Conservation (phyloP, 2,113 vertebrate genomes). For the Ageneiosus marmoratus region DNA sequence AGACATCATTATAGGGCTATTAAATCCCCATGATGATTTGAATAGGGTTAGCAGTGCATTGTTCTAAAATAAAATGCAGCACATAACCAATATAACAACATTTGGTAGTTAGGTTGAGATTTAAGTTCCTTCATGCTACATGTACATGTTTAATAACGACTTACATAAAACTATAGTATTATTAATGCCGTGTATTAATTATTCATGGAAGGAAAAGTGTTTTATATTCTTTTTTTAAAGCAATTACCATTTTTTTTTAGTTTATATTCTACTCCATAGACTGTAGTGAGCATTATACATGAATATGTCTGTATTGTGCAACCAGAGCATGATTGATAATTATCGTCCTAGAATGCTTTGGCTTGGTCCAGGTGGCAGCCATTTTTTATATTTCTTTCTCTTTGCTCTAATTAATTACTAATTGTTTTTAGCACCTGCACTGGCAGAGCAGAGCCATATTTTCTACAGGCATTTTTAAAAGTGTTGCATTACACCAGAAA, state of each 20-base stretch:
- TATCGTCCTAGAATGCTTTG: slow-evolving; percentile 65
- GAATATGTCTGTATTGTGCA: slow-evolving; percentile 32
- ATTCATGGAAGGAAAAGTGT: not conserved
- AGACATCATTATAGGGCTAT: slow-evolving; percentile 21
- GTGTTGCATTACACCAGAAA: slow-evolving; percentile 36
- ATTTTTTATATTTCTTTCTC: slow-evolving; percentile 68
- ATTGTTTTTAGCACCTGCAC: slow-evolving; percentile 76
- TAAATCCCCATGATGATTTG: slow-evolving; percentile 1
- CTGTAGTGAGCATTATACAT: slow-evolving; percentile 6
- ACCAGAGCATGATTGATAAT: slow-evolving; percentile 73
- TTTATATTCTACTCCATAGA: not conserved
- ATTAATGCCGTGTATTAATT: not conserved
- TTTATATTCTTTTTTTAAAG: slow-evolving; percentile 1
- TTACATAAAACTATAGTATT: not conserved
- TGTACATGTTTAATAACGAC: not conserved
- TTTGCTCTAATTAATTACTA: slow-evolving; percentile 76
- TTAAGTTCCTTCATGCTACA: not conserved
- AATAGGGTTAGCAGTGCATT: not conserved
- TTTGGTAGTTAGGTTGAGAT: slow-evolving; percentile 9
- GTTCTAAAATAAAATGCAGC: not conserved
- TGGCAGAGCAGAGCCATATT: slow-evolving; percentile 56
- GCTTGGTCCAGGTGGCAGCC: slow-evolving; percentile 73
- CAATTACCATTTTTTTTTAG: not conserved
- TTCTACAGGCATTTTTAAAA: slow-evolving; percentile 11
- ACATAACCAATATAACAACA: not conserved